These are phyloP conservation scores for Tetragonula carbonaria DNA, from an alignment of 2,888 invertebrate species.

Conservation along the genomic window DNA sequence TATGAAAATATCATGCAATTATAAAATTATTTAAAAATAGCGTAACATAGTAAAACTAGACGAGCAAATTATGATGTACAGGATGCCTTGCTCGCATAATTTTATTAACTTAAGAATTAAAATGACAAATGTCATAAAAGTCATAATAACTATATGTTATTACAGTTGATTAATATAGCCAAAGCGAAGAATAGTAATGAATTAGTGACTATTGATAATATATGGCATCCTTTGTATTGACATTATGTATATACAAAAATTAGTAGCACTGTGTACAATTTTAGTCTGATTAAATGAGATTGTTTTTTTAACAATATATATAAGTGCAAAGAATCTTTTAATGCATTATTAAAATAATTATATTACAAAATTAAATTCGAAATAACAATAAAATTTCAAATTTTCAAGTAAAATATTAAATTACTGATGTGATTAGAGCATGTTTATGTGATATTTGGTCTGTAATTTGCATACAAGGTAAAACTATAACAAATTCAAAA, in stretches of 20 bases:
- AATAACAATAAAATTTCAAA: slow-evolving; percentile 22
- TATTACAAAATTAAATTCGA: slow-evolving; percentile 26
- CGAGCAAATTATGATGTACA: slow-evolving; percentile 61
- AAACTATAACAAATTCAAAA: slow-evolving; percentile 23
- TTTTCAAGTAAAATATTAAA: slow-evolving; percentile 20
- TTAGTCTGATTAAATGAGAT: slow-evolving; percentile 39
- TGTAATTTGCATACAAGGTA: slow-evolving; percentile 29
- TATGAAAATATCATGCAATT: slow-evolving; percentile 79
- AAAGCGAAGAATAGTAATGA: slow-evolving; percentile 44
- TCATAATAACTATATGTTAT: slow-evolving; percentile 38
- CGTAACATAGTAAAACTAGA: slow-evolving; percentile 55
- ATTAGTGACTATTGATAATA: slow-evolving; percentile 45
- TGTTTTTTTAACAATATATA: slow-evolving; percentile 21
- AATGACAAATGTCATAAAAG: slow-evolving; percentile 35
- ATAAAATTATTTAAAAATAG: slow-evolving; percentile 75
- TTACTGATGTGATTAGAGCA: slow-evolving; percentile 40
- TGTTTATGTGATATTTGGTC: slow-evolving; percentile 39
- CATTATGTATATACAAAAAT: slow-evolving; percentile 53
- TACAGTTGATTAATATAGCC: slow-evolving; percentile 50
- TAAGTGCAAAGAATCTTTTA: slow-evolving; percentile 7
- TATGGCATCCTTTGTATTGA: slow-evolving; percentile 52
- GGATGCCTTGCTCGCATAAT: slow-evolving; percentile 64
- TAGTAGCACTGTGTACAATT: slow-evolving; percentile 39
- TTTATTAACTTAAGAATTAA: slow-evolving; percentile 46
- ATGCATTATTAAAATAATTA: slow-evolving; percentile 24